Base-by-base conservation (phyloP, 2,113 vertebrate genomes). In the Hemibagrus wyckioides region DNA sequence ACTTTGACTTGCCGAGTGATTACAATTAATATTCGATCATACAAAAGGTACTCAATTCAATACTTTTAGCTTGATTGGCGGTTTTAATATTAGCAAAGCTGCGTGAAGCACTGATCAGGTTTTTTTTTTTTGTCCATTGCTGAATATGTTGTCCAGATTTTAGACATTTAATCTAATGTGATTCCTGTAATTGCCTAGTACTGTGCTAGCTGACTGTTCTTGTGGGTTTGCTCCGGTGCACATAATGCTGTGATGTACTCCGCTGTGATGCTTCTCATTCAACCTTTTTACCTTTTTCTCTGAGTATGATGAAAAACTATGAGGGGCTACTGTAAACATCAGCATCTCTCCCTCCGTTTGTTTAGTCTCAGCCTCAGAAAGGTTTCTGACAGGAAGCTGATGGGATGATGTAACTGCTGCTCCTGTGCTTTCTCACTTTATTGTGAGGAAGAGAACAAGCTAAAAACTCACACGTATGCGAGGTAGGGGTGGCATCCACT, bases 1-100 rank as follows among this genome's bases (percentile, higher is more conserved):
- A 87, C 89, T 88, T 90, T 90, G 89, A 85, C 87, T 90, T 30
- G 69, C 21, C 65, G 50, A 84, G 82, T 87, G 85, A 90, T 90
- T 87, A 88, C 86, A 73, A 89, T 90, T 84, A 81, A 87, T 89
- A 85, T 87, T 87, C 65, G 39, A 88, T 69, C 48, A 23, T 2
- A 79, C 87, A 69, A 39, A 82, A 82, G 50, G 36, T 57, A 76
- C 48, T 61, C 36, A 54, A 44, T 65, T 86, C 33, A 61, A 81
- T 61, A 41, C 30, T 61, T 59, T 76, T 23, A 15, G 44, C 33
- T 19, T 83, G 84, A 88, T 56, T 90, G 89, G 82, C 52, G 1
- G 33, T 3, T 0, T n/a, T 52, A 73, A 30, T 63, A 59, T 86
- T 80, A 80, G 76, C 56, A 28, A 14, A 11, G 33, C 19, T n/a